Conservation (phyloP, 2,797 vertebrate species). For the Gambusia yucatana region DNA sequence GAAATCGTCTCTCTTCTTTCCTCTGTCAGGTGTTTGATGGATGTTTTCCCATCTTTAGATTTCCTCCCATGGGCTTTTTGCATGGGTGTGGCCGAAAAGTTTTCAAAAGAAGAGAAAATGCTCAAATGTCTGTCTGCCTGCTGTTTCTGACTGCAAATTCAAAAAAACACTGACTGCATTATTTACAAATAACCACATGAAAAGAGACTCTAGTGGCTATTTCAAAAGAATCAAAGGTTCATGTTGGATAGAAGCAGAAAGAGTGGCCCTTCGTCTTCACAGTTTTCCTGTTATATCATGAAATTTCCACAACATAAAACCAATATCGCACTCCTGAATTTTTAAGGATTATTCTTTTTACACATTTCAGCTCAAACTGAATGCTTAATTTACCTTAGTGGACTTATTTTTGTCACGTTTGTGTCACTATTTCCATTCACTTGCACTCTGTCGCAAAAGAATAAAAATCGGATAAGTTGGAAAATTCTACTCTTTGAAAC, state of each 20-base stretch:
- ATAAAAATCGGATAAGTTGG: neutral
- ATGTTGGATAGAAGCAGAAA: neutral
- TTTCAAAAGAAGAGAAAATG: neutral
- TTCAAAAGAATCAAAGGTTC: neutral
- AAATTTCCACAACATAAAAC: neutral
- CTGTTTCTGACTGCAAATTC: neutral
- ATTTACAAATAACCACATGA: neutral
- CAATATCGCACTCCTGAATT: neutral
- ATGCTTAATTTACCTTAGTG: neutral
- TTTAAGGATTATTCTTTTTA: neutral
- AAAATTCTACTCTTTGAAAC: neutral
- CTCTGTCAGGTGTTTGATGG: neutral
- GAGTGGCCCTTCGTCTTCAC: neutral
- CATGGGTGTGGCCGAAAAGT: neutral
- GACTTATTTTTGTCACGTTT: neutral
- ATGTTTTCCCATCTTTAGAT: neutral
- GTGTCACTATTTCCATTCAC: neutral
- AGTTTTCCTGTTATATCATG: neutral
- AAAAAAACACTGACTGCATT: neutral
- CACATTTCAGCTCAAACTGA: neutral
- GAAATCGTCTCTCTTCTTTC: neutral
- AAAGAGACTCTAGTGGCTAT: neutral
- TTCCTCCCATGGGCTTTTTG: neutral
- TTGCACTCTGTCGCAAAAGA: neutral
- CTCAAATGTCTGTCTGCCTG: no score